Base-by-base conservation (phyloP, 2,113 vertebrate genomes). In the Thomomys bottae region DNA sequence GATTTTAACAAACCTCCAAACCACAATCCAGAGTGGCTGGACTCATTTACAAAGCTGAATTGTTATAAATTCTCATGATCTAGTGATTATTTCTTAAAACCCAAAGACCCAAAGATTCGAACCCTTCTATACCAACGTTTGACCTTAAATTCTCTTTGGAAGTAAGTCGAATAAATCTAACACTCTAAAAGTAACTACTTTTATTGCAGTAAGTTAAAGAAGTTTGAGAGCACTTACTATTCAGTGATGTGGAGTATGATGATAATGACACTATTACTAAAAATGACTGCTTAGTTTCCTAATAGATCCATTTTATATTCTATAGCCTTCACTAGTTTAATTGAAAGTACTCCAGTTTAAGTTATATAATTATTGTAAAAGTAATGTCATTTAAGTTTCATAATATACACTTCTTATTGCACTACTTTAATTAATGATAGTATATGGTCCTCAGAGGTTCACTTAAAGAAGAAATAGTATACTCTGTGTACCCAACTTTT, bases 361-460 rank as follows among this genome's bases (percentile, higher is more conserved):
- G 26, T 83, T 91, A 59, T 30, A 9, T 12, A 94, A 87, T 26
- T 84, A 85, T 92, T 93, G 90, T 82, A 63, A 54, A 87, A 76
- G 86, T 91, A 95, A 91, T 64, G 6, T 8, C 57, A 91, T 54
- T 91, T 87, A 63, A 93, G 89, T 38, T 42, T 84, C 34, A n/a
- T 87, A 85, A 82, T 73, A 84, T 32, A 71, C 4, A 72, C 20
- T 68, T 24, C 17, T 76, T 12, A 10, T 67, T 14, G n/a, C 6
- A 79, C 12, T 63, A 9, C 71, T 88, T 80, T 85, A 92, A 77
- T 54, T 72, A 84, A 21, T 38, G 26, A 57, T 66, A 57, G n/a
- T 28, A 80, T 83, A 63, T 20, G 88, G 63, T 79, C 15, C 24
- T 92, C 38, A 68, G 40, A 30, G 15, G 8, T 1, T 15, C 28